Evolutionary conservation across 2,888 invertebrate species (phyloP), one percentile per base, ranked within the genome.

Genomic region (Dasypogon diadema): DNA sequence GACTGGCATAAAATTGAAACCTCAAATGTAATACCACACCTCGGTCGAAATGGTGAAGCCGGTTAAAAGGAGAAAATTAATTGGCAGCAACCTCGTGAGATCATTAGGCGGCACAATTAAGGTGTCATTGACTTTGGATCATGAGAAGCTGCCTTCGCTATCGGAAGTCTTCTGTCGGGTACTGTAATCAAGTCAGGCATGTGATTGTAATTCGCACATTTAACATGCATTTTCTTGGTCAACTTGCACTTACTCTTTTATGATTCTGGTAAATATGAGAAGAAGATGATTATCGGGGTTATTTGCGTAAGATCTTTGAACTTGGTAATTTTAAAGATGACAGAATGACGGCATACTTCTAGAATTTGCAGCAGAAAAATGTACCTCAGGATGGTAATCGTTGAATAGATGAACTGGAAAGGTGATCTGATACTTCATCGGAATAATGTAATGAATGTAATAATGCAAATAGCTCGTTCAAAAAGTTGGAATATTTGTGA

Each of bases 81-180:
- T 74, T 74, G 74, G 60, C 48, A 58, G 30, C 18, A 74, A 63
- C 48, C 60, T 74, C 21, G 48, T n/a, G 26, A 60, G 74, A 74
- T 74, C 58, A 74, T 74, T 51, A 60, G 60, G 51, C 21, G 34
- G 58, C 60, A 58, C 60, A 74, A 60, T 74, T 60, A 74, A 58
- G 48, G 60, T 60, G 74, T 74, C 74, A 74, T 74, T 74, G 74
- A 74, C 74, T 60, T 60, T 74, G 74, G 21, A 74, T 60, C 74
- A 60, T 74, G 74, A 51, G 74, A 70, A 70, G 34, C 30, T 54
- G 21, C 56, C 8, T 24, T n/a, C 6, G 26, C 10, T 24, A n/a
- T 16, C 24, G 14, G 56, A 6, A 56, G 26, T 24, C 56, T 26
- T 26, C 26, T 24, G 26, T 16, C 26, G 12, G 12, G 42, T 42